Base-by-base conservation (phyloP, 2,888 invertebrate species). In the Artemia sinica region DNA sequence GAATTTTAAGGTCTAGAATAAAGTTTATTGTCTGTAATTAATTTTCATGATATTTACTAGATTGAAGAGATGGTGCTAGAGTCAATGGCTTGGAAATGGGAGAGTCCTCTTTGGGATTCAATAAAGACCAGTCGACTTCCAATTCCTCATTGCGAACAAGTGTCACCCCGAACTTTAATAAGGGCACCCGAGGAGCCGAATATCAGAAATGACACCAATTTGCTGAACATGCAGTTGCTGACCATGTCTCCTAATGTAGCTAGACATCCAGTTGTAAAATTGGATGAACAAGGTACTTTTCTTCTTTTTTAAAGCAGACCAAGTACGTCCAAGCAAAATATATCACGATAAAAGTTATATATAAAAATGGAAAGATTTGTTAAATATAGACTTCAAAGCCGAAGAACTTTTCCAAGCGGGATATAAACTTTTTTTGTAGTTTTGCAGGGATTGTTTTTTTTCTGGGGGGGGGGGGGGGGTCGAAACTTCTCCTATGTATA, bases 41-140 rank as follows among this genome's bases (percentile, higher is more conserved):
- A 66, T 67, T 67, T 66, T 66, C 52, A 14, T 50, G 52, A 67
- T 65, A 41, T 71, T 68, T 75, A 75, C 13, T 76, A 89, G 85
- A 88, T 95, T 68, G 97, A 98, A 78, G 97, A 98, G 79, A 86
- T 87, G 75, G 91, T 95, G 69, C 80, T 98, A 69, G 97, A 97
- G 76, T 87, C 87, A 9, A 77, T 91, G 72, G 91, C 91, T 4
- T 98, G 98, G 98, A 84, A 84, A 71, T 82, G 83, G 12, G 84
- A 85, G 70, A 95, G 95, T 74, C 88, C 90, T 0, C 77, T 97
- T 50, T 98, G 97, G 97, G 84, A 84, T 66, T 84, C 85, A 49
- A 84, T 93, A 67, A 79, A 78, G 71, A 79, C 79, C 65, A 81
- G 81, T 48, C 81, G 81, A 3, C 80, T 80, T 65, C 81, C 82